Percentiles rank a stretch among this genome's conserved stretches.
Evolutionary conservation across 2,888 invertebrate species (phyloP).

Genomic region (Cantharis flavilabris): DNA sequence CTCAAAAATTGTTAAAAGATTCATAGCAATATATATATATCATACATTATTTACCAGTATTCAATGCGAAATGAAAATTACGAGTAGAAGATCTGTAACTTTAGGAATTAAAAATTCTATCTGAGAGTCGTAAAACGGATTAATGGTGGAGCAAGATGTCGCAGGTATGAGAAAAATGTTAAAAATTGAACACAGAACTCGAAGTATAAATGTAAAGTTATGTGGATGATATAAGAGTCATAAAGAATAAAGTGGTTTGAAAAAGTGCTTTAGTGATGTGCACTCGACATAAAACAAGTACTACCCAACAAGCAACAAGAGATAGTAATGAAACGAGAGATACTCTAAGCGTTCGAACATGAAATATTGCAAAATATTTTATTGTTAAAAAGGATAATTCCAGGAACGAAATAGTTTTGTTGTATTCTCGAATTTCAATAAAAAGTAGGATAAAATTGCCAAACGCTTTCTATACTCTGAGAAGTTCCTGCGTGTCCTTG

Average conservation of each 20-base stretch:
- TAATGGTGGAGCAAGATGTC: background rate
- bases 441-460: background rate
- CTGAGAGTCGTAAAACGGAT: background rate
- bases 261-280: background rate
- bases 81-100: background rate
- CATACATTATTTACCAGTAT: background rate
- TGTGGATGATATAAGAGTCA: background rate
- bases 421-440: background rate
- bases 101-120: background rate
- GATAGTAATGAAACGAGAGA: background rate
- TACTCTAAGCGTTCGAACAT: background rate
- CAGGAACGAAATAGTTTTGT: background rate
- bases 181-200: background rate
- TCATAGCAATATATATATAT: too few relatives aligned
- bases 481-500: background rate
- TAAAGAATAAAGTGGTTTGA: background rate
- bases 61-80: background rate
- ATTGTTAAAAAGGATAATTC: background rate
- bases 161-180: background rate
- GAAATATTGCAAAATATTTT: background rate
- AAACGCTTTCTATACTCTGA: background rate
- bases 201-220: background rate
- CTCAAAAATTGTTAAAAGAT: too few relatives aligned
- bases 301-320: background rate
- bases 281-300: background rate